Percentiles rank a stretch among this genome's conserved stretches.
Evolutionary conservation across 1,140 invertebrate species (phyloP).

Genomic region (Brachionus paranguensis): DNA sequence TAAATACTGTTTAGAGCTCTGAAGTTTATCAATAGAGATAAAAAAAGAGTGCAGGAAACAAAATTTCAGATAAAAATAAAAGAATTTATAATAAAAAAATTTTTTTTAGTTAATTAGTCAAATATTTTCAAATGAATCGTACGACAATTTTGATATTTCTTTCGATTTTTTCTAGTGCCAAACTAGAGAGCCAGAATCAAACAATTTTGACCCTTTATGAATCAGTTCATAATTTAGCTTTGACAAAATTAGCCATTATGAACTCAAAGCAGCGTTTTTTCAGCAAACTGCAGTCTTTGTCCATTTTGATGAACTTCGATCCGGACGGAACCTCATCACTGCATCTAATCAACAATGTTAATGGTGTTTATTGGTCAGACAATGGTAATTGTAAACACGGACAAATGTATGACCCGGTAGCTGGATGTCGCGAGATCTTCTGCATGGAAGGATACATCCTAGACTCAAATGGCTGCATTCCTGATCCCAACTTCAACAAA

Average conservation of each 20-base stretch:
- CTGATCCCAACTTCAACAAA: slow-evolving; percentile 14
- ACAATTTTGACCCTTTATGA: background rate
- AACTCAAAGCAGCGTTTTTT: background rate
- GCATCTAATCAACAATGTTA: background rate
- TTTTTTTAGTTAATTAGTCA: background rate
- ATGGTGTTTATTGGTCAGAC: background rate
- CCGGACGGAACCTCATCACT: slow-evolving; percentile 22
- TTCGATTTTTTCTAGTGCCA: background rate
- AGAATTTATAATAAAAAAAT: background rate
- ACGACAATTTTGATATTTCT: background rate
- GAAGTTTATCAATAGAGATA: background rate
- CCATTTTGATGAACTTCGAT: slow-evolving; percentile 38
- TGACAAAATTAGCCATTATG: background rate
- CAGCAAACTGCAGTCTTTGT: background rate
- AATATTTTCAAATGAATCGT: background rate
- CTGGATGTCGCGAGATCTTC: slow-evolving; percentile 33
- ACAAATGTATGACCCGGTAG: slow-evolving; percentile 32
- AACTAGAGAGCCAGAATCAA: background rate
- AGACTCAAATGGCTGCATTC: background rate
- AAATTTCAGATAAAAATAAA: background rate
- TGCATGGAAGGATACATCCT: slow-evolving; percentile 22
- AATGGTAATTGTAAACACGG: slow-evolving; percentile 29
- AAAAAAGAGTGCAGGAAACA: background rate
- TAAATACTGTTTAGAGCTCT: too few species aligned
- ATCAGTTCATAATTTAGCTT: background rate